Conservation (phyloP, 1,140 invertebrate species). For the Drosophila trapezifrons region DNA sequence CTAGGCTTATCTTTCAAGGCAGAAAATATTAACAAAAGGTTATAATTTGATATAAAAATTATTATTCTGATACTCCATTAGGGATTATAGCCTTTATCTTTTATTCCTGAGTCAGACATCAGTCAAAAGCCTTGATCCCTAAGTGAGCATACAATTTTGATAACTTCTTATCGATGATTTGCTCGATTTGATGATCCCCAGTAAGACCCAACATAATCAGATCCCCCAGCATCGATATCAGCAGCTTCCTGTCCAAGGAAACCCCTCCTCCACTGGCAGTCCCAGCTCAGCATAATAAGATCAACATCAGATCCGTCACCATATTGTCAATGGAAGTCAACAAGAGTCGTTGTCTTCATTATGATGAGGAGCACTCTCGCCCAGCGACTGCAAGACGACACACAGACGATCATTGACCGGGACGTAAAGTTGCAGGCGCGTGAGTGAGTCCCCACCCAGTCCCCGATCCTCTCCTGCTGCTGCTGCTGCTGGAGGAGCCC, state of each 20-base stretch:
- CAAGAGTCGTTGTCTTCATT: slow-evolving; percentile 77
- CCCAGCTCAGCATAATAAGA: slow-evolving; percentile 51
- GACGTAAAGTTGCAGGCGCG: slow-evolving; percentile 47
- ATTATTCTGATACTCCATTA: neutral
- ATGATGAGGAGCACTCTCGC: slow-evolving; percentile 49
- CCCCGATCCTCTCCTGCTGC: slow-evolving; percentile 19
- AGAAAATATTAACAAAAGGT: too few species aligned
- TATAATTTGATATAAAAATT: too few species aligned
- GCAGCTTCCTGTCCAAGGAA: slow-evolving; percentile 37
- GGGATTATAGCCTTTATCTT: neutral
- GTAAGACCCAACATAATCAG: slow-evolving; percentile 35
- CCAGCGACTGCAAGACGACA: slow-evolving; percentile 23
- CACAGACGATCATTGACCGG: slow-evolving; percentile 73
- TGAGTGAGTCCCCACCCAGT: slow-evolving; percentile 55
- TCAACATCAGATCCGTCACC: slow-evolving; percentile 56
- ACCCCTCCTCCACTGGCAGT: slow-evolving; percentile 5
- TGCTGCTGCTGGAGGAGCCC: slow-evolving; percentile 6
- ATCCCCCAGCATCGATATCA: slow-evolving; percentile 38
- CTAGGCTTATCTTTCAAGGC: too few species aligned
- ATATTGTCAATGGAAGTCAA: slow-evolving; percentile 71
- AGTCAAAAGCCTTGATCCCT: slow-evolving; percentile 2
- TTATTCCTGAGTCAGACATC: neutral
- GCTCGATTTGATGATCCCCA: slow-evolving; percentile 33
- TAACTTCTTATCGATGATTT: slow-evolving; percentile 16
- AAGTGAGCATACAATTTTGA: slow-evolving; percentile 2